A percentile compares a stretch with the other conserved stretches of the same genome.
These are phyloP conservation scores for Schmidtea mediterranea DNA, from an alignment of 1,140 invertebrate species.

Conservation along the genomic window DNA sequence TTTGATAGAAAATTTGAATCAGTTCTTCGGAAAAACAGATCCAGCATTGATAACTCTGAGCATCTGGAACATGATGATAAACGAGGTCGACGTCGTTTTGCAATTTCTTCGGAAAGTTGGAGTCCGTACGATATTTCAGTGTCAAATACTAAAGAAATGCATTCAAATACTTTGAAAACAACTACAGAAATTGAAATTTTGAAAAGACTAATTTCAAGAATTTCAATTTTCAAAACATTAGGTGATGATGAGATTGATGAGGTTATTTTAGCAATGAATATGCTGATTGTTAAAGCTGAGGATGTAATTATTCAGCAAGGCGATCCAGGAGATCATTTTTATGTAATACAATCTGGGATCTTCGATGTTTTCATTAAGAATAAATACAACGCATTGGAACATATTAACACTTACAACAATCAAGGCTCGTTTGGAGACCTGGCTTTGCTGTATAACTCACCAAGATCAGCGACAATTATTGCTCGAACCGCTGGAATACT, in stretches of 20 bases:
- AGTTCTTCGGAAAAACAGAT: too few relatives aligned
- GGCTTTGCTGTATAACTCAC: slow-evolving; percentile 84
- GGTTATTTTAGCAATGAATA: neutral
- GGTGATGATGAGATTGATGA: neutral
- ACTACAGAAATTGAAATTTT: too few relatives aligned
- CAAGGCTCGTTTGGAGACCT: slow-evolving; percentile 56
- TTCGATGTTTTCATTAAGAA: neutral
- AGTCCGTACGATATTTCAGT: too few relatives aligned
- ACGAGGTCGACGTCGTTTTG: too few relatives aligned
- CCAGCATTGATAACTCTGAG: too few relatives aligned
- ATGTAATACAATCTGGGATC: neutral
- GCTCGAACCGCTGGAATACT: slow-evolving; percentile 47
- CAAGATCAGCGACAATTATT: slow-evolving; percentile 49
- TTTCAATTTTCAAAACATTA: too few relatives aligned
- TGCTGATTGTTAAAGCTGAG: neutral
- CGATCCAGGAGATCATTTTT: neutral
- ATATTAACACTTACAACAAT: slow-evolving; percentile 1
- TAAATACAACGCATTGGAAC: neutral
- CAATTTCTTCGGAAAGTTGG: too few relatives aligned
- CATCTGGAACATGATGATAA: too few relatives aligned
- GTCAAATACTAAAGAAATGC: too few relatives aligned
- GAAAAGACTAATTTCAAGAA: too few relatives aligned
- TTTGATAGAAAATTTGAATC: too few relatives aligned
- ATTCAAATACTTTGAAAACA: too few relatives aligned
- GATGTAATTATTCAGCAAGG: neutral